Percentiles rank a stretch among this genome's conserved stretches.
Evolutionary conservation across 2,113 vertebrate genomes (phyloP).

Genomic region (Chauna torquata): DNA sequence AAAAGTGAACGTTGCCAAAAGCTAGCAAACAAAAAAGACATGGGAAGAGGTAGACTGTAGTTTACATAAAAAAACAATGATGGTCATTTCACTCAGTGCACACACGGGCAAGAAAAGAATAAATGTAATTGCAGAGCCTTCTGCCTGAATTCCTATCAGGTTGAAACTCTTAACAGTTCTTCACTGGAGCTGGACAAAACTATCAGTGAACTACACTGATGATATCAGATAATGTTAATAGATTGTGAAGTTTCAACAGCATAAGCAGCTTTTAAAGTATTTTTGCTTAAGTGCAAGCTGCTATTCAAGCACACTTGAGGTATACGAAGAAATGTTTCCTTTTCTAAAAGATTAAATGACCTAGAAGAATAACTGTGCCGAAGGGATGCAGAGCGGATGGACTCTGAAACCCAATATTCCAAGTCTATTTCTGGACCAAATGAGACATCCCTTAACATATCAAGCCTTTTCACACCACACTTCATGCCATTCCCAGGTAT

Average conservation of each 20-base stretch:
- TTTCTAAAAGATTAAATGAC: not conserved
- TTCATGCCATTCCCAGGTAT: not conserved
- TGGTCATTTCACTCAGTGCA: not conserved
- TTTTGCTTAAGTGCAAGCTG: not conserved
- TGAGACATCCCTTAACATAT: not conserved
- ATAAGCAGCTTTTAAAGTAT: not conserved
- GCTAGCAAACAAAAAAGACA: not conserved
- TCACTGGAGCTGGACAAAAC: not conserved
- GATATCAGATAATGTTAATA: not conserved
- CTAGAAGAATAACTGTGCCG: not conserved
- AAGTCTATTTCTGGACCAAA: not conserved
- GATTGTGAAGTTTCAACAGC: not conserved
- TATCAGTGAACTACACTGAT: not conserved
- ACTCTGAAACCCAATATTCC: not conserved
- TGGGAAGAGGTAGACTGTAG: not conserved
- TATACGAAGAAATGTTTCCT: not conserved
- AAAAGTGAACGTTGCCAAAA: not conserved
- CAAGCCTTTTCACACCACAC: not conserved
- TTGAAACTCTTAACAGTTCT: not conserved
- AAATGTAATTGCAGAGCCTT: not conserved
- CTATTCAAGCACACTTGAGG: not conserved
- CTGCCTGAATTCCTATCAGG: not conserved
- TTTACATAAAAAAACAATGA: not conserved
- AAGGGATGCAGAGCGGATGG: not conserved
- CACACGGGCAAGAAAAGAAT: not conserved